A percentile compares a stretch with the other conserved stretches of the same genome.
phyloP scores from a whole-genome alignment of 1,140 invertebrate species.

The Microplitis mediator region DNA sequence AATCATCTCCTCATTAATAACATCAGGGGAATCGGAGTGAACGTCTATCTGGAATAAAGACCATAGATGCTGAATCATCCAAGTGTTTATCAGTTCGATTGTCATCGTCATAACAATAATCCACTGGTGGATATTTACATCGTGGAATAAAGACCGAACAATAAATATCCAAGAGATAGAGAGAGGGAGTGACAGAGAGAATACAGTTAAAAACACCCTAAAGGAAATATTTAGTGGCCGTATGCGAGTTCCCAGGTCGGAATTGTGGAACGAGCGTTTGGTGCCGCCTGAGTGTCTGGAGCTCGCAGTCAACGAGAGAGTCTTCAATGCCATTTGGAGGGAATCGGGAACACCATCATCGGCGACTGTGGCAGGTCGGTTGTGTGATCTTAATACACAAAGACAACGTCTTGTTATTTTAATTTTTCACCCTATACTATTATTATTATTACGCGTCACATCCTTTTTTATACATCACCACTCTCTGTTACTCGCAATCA shows the following conservation, averaged over 20 bases:
- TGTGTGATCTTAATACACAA: conserved; percentile 28
- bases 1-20: not conserved
- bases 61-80: not conserved
- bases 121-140: not conserved
- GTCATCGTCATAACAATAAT: not conserved
- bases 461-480: not conserved
- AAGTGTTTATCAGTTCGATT: not conserved
- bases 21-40: not conserved
- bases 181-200: not conserved
- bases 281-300: conserved; percentile 43
- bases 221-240: conserved; percentile 31
- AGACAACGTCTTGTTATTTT: conserved; percentile 3
- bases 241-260: conserved; percentile 52
- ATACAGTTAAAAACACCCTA: conserved; percentile 6
- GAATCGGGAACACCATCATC: conserved; percentile 35
- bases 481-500: not conserved
- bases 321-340: conserved; percentile 28
- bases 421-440: not conserved
- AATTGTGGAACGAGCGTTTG: conserved; percentile 45
- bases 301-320: conserved; percentile 21
- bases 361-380: conserved; percentile 47
- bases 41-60: not conserved
- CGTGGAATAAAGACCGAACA: not conserved
- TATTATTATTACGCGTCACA: not conserved
- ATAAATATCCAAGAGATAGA: not conserved